These are phyloP conservation scores for Agonopterix subpropinquella DNA, from an alignment of 2,888 invertebrate species.

Conservation along the genomic window DNA sequence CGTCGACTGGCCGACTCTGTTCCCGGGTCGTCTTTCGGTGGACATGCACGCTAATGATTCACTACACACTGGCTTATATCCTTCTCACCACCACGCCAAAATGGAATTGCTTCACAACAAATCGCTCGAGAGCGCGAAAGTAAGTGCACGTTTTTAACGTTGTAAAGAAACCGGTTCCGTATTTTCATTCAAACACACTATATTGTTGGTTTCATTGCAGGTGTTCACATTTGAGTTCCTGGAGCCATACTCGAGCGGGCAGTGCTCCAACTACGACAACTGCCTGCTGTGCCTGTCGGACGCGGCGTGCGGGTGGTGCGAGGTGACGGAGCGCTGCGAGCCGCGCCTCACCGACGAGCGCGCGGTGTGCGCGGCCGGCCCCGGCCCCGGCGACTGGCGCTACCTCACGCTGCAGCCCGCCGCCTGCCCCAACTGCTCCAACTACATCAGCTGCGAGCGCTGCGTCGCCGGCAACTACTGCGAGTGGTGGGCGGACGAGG, in stretches of 20 bases:
- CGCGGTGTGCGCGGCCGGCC: slow-evolving; percentile 60
- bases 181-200: not conserved
- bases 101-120: slow-evolving; percentile 88
- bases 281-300: slow-evolving; percentile 93
- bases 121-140: slow-evolving; percentile 84
- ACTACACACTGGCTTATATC: slow-evolving; percentile 73
- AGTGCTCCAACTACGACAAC: slow-evolving; percentile 85
- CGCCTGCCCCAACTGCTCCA: slow-evolving; percentile 91
- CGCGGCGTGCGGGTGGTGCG: slow-evolving; percentile 95
- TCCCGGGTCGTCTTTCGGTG: slow-evolving; percentile 79
- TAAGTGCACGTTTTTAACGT: slow-evolving; percentile 13
- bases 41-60: slow-evolving; percentile 82
- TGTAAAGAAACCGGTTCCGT: not conserved
- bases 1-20: slow-evolving; percentile 79
- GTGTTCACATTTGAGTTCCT: slow-evolving; percentile 91
- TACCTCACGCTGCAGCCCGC: slow-evolving; percentile 88
- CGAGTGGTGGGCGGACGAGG: slow-evolving; percentile 95
- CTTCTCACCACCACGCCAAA: slow-evolving; percentile 82
- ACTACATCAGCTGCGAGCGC: slow-evolving; percentile 90
- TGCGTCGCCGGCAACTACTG: slow-evolving; percentile 88
- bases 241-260: slow-evolving; percentile 89
- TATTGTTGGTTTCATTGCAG: slow-evolving; percentile 32
- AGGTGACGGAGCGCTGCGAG: slow-evolving; percentile 82
- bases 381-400: slow-evolving; percentile 79
- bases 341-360: slow-evolving; percentile 81